Conservation (phyloP, 2,797 vertebrate genomes). For the Telmatherina bonti region DNA sequence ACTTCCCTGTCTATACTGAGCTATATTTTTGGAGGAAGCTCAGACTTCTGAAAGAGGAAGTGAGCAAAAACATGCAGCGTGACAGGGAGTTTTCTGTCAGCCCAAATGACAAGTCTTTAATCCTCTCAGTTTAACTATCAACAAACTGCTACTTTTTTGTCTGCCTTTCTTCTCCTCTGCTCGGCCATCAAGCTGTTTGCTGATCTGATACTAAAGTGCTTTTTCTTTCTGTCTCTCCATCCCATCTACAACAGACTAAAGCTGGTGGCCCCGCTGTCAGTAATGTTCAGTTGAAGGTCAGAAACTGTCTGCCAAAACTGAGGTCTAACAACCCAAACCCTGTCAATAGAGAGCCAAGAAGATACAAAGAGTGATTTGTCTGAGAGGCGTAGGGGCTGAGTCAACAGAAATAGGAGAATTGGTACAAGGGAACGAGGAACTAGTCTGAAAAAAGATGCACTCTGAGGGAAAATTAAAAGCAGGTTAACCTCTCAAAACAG, state of each 20-base stretch:
- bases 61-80: conserved; percentile 49
- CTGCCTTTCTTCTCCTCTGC: background rate
- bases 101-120: conserved; percentile 23
- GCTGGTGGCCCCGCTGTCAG: conserved; percentile 24
- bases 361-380: conserved; percentile 70
- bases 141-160: conserved; percentile 30
- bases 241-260: conserved; percentile 21
- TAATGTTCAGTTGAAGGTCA: conserved; percentile 33
- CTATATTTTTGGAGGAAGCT: conserved; percentile 69
- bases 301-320: conserved; percentile 51
- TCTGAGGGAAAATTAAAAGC: conserved; percentile 14
- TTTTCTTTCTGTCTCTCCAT: conserved; percentile 17
- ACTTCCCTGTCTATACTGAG: conserved; percentile 36
- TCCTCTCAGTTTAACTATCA: conserved; percentile 35
- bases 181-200: background rate
- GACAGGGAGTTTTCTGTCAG: conserved; percentile 45
- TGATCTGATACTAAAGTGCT: background rate
- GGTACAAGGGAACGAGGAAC: conserved; percentile 53
- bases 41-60: conserved; percentile 75
- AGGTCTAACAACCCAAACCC: conserved; percentile 49
- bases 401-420: conserved; percentile 57
- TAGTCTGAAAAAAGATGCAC: conserved; percentile 18
- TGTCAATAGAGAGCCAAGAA: conserved; percentile 39
- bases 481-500: conserved; percentile 9
- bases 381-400: conserved; percentile 57